These are phyloP conservation scores for Leptobrachium leishanense DNA, from an alignment of 2,113 vertebrate species.

Conservation along the genomic window DNA sequence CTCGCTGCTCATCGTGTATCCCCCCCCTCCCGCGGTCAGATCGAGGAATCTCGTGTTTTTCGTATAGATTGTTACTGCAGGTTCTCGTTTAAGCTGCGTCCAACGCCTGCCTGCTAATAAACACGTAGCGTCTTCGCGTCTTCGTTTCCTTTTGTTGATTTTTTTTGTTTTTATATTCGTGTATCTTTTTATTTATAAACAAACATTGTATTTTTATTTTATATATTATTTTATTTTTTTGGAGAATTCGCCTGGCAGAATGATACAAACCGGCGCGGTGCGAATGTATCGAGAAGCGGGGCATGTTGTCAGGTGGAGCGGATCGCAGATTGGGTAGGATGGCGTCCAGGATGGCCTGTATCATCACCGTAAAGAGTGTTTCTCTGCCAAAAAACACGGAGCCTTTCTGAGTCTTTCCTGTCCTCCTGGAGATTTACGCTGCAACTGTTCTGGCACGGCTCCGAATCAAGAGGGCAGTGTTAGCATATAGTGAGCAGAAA, in stretches of 20 bases:
- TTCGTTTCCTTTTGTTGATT: too few relatives aligned
- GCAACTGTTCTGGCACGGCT: conserved; percentile 43
- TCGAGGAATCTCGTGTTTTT: neutral
- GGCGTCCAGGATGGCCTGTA: neutral
- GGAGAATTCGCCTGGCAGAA: neutral
- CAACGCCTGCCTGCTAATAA: neutral
- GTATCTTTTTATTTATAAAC: too few relatives aligned
- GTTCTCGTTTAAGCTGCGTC: neutral
- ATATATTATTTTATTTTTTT: neutral
- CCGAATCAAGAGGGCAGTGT: conserved; percentile 49
- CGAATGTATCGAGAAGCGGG: neutral
- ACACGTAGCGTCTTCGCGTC: neutral
- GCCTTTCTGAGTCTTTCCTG: neutral
- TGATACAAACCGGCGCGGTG: too few relatives aligned
- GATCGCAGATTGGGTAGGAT: neutral
- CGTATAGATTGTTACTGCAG: neutral
- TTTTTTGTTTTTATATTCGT: too few relatives aligned
- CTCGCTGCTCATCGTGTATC: neutral
- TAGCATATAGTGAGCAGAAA: conserved; percentile 44
- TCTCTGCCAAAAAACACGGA: neutral
- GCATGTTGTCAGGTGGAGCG: neutral
- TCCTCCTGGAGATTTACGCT: conserved; percentile 15
- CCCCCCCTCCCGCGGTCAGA: too few relatives aligned
- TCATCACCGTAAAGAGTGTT: neutral
- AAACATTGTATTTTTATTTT: neutral